Base-by-base conservation (phyloP, 1,140 invertebrate species). In the Probaryconus sp. region DNA sequence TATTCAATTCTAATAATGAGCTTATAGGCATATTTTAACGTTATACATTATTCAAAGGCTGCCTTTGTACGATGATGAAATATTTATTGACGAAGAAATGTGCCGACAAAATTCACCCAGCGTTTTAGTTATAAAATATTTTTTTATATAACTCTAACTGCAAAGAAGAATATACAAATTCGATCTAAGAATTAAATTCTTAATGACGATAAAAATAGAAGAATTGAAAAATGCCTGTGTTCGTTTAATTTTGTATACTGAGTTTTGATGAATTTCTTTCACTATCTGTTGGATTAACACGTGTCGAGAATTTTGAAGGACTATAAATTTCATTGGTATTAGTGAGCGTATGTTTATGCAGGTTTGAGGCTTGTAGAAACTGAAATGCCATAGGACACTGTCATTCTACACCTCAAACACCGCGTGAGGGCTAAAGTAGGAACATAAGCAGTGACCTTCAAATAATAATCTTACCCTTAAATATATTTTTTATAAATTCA, bases 281-380 rank as follows among this genome's bases (percentile, higher is more conserved):
- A 24, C 60, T 51, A 47, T 14, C 24, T 35, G 51, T 64, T 26
- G 38, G 37, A 51, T 64, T 43, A 42, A 64, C 60, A 64, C 60
- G 38, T 64, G 38, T 33, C n/a, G 20, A 16, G 37, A 14, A 21
- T 14, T 6, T 45, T 51, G 16, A 1, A 38, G 21, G 31, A 48
- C 42, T 37, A 61, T 61, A 30, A 48, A 61, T 42, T 51, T 51
- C n/a, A 30, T 2, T 42, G 11, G 47, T 43, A 37, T 26, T 5
- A 24, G 50, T 58, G n/a, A 9, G 43, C 13, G 16, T 50, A 21
- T 53, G 63, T 67, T 67, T 67, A 56, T 40, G 51, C 51, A 67
- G 51, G 31, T 50, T 40, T 26, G 17, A 37, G 5, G 21, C 47
- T 48, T 51, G 17, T 26, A 43, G 37, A 50, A 55, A 65, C 63